These are phyloP conservation scores for Psix sp. DNA, from an alignment of 1,140 invertebrate genomes.

Conservation along the genomic window DNA sequence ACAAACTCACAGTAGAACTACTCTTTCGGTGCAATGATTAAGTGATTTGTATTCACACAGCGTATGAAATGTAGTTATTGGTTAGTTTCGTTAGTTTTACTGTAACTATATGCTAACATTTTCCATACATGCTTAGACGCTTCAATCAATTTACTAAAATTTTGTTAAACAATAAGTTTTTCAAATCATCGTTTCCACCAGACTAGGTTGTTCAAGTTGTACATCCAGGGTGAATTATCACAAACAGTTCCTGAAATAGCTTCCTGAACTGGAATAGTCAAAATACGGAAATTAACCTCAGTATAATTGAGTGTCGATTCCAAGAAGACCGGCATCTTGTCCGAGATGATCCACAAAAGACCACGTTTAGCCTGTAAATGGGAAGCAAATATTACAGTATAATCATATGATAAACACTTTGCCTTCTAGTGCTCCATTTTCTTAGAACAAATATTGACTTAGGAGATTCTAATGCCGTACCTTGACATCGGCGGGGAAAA, in stretches of 20 bases:
- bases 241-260: constrained; percentile 85
- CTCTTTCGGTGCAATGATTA: no score
- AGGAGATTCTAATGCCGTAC: constrained; percentile 69
- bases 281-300: constrained; percentile 87
- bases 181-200: constrained; percentile 60
- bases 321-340: constrained; percentile 87
- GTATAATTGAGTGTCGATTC: constrained; percentile 84
- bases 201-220: constrained; percentile 56
- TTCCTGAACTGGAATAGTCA: constrained; percentile 80
- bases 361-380: constrained; percentile 65
- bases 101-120: background rate
- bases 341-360: constrained; percentile 85
- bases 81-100: no score
- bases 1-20: background rate
- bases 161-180: background rate
- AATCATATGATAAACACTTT: no score
- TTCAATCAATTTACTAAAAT: background rate
- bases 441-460: no score
- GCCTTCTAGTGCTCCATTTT: no score
- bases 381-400: no score
- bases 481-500: constrained; percentile 88
- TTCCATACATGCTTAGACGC: background rate
- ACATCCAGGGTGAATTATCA: constrained; percentile 73
- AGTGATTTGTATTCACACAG: no score
- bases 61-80: no score